A percentile compares a stretch with the other conserved stretches of the same genome.
phyloP scores from a whole-genome alignment of 2,888 invertebrate species.

The Ptilodon capucinus region DNA sequence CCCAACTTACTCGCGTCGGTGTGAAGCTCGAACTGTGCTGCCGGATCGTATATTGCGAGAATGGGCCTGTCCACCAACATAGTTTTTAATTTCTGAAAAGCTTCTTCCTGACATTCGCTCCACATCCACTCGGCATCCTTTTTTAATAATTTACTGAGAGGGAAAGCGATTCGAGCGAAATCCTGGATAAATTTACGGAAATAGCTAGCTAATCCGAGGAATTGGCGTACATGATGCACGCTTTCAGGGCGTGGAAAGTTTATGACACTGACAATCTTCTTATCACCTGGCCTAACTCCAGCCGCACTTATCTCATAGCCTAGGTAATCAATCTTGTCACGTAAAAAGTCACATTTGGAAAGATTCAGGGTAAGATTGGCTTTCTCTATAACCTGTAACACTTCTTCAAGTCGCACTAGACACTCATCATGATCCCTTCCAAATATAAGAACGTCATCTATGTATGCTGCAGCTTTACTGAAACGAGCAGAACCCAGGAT shows the following conservation, averaged over 20 bases:
- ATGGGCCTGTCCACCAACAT: background rate
- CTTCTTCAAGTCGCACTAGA: background rate
- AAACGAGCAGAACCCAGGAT: slow-evolving; percentile 2
- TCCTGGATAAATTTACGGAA: slow-evolving; percentile 4
- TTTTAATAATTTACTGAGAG: background rate
- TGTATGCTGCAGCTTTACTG: background rate
- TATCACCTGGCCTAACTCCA: slow-evolving; percentile 1
- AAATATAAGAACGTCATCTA: background rate
- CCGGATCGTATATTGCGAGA: background rate
- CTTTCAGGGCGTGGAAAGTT: background rate
- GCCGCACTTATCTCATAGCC: slow-evolving; percentile 8
- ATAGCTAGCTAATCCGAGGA: background rate
- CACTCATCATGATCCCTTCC: background rate
- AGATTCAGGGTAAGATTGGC: background rate
- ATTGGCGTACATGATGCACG: background rate
- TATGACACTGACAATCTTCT: background rate
- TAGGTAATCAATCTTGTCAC: slow-evolving; percentile 2
- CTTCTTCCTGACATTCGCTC: background rate
- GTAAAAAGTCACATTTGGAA: background rate
- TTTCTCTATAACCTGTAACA: background rate
- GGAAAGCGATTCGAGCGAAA: background rate
- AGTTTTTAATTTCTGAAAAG: background rate
- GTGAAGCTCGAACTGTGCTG: background rate
- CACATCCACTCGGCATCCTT: background rate
- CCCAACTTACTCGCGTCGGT: background rate